Evolutionary conservation across 2,888 invertebrate genomes (phyloP), one percentile per base, ranked within the genome.

Genomic region (Eurois occulta): DNA sequence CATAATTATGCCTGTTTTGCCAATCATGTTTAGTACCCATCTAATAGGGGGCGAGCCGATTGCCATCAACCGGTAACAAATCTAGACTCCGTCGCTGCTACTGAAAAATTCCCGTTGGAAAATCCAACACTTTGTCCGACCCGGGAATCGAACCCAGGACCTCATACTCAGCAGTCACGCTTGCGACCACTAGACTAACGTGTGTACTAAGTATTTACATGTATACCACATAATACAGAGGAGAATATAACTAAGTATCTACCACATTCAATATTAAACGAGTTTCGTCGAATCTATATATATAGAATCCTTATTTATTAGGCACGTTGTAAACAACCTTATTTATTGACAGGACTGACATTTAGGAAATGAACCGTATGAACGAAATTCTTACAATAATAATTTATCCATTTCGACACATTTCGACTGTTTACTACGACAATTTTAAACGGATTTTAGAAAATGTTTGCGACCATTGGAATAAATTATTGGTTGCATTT

Each of bases 361-460:
- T 86, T 86, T 82, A 75, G 84, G 84, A 84, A 84, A 84, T 84
- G 48, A 66, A 78, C 69, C 21, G 55, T 77, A 72, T 72, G 52
- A 58, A 46, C 43, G 68, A 43, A 68, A 65, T 10, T 43, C 11
- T n/a, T 72, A 60, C n/a, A n/a, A 66, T 74, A 35, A 86, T 66
- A 69, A 72, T 66, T 74, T 52, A 41, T n/a, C 24, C n/a, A 28
- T 41, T 77, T 68, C 48, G 68, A 74, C 46, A 67, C 24, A 55
- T 85, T 73, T 55, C 5, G 28, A 62, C 2, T 32, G 28, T 35
- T 66, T 48, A 60, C 55, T 24, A 35, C 21, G 35, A 24, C 2
- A 13, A 35, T 35, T 43, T 43, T n/a, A 35, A 58, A 35, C 11
- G 16, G 24, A 18, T 11, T 72, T 71, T 16, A 10, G 28, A 32